Percentiles rank a stretch among this genome's conserved stretches.
Evolutionary conservation across 2,113 vertebrate genomes (phyloP).

Genomic region (Danionella cerebrum): DNA sequence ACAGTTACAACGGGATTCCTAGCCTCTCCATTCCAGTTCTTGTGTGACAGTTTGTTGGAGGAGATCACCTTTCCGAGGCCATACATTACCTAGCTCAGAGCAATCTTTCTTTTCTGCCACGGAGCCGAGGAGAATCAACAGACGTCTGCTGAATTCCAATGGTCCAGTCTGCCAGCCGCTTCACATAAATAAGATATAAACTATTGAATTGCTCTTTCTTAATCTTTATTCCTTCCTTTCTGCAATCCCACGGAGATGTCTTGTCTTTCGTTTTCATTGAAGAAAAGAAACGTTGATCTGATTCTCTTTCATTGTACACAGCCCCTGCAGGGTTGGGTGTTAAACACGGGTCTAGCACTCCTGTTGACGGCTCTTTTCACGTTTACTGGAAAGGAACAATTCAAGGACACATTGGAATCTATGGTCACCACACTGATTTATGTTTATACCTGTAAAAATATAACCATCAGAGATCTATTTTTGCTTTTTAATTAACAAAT

Average conservation of each 20-base stretch:
- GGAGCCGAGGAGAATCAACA: background rate
- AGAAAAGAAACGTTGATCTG: slow-evolving; percentile 20
- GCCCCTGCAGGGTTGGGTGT: background rate
- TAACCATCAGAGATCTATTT: too few relatives aligned
- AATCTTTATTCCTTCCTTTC: background rate
- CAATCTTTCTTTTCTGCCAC: background rate
- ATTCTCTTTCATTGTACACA: background rate
- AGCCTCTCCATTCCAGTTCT: slow-evolving; percentile 33
- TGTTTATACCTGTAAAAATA: too few relatives aligned
- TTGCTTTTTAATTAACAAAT: too few relatives aligned
- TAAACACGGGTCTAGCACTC: background rate
- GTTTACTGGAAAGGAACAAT: background rate
- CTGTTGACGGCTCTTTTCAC: background rate
- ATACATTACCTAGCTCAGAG: slow-evolving; percentile 11
- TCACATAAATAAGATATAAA: slow-evolving; percentile 19
- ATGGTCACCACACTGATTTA: too few relatives aligned
- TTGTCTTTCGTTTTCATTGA: slow-evolving; percentile 1
- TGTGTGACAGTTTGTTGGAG: slow-evolving; percentile 46
- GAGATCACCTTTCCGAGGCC: slow-evolving; percentile 33
- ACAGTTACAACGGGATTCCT: slow-evolving; percentile 29
- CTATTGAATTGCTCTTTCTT: background rate
- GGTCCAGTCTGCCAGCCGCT: background rate
- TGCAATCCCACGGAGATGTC: background rate
- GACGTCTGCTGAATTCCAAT: background rate
- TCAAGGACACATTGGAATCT: background rate